Conservation (phyloP, 2,888 invertebrate species). For the Cheilosia urbana region DNA sequence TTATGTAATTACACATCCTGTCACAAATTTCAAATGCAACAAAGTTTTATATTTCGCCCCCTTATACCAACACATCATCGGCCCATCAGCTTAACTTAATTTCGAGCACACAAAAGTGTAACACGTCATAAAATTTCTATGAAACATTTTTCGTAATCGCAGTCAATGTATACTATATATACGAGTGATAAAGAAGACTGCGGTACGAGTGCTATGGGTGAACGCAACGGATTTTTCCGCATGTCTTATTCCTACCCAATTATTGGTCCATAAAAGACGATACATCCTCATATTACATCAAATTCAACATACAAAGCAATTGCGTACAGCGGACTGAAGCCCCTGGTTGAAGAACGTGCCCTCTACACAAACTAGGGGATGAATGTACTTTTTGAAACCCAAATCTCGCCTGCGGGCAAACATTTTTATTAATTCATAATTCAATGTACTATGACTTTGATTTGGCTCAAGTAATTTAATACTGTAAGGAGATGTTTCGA, state of each 20-base stretch:
- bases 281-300: constrained; percentile 82
- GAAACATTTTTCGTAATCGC: constrained; percentile 49
- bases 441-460: constrained; percentile 81
- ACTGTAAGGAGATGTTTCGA: constrained; percentile 60
- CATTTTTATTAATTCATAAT: constrained; percentile 84
- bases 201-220: constrained; percentile 40
- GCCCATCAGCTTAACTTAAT: constrained; percentile 72
- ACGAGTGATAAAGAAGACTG: constrained; percentile 10
- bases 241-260: constrained; percentile 81
- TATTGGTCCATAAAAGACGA: constrained; percentile 81
- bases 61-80: constrained; percentile 68
- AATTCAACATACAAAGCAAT: constrained; percentile 68
- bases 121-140: constrained; percentile 67
- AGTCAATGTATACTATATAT: constrained; percentile 32
- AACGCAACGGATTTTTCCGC: constrained; percentile 77
- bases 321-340: constrained; percentile 45
- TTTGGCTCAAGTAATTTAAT: constrained; percentile 78
- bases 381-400: constrained; percentile 79
- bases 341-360: constrained; percentile 42
- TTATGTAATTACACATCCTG: constrained; percentile 72
- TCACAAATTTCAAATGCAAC: constrained; percentile 70
- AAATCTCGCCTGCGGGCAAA: constrained; percentile 83
- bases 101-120: constrained; percentile 65
- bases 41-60: constrained; percentile 72
- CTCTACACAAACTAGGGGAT: constrained; percentile 66